Percentiles rank a stretch among this genome's conserved stretches.
Evolutionary conservation across 2,797 vertebrate genomes (phyloP).

Genomic region (Cuniculus paca): DNA sequence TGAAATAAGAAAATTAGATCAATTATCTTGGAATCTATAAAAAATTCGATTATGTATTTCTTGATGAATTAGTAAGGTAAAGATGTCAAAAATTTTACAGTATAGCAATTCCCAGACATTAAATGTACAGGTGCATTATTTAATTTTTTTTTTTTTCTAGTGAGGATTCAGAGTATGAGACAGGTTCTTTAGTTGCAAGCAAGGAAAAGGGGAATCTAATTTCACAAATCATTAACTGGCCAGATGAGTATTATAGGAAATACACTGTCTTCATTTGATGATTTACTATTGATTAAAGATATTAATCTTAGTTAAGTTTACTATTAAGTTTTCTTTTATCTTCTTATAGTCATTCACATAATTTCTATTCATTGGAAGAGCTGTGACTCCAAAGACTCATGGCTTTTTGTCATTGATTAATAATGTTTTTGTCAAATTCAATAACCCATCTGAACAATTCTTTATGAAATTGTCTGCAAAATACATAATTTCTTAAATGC

Average conservation of each 20-base stretch:
- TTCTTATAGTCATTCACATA: background rate
- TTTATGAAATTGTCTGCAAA: background rate
- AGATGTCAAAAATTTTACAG: background rate
- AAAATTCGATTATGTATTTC: background rate
- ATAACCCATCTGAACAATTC: background rate
- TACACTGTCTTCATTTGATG: background rate
- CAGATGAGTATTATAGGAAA: background rate
- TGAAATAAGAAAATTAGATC: background rate
- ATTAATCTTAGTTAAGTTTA: background rate
- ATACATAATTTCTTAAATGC: background rate
- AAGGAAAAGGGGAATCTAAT: background rate
- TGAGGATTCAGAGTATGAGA: background rate
- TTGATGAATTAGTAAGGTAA: background rate
- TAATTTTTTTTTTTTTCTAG: background rate
- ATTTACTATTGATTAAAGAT: background rate
- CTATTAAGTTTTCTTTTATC: background rate
- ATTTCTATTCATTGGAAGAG: background rate
- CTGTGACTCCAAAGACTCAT: background rate
- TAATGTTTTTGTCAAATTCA: background rate
- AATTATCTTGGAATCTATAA: background rate
- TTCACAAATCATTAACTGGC: background rate
- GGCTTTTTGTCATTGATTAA: background rate
- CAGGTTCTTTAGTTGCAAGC: background rate
- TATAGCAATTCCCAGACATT: background rate
- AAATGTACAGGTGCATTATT: background rate